Evolutionary conservation across 2,113 vertebrate species (phyloP), one percentile per base, ranked within the genome.

Genomic region (Pandion haliaetus): DNA sequence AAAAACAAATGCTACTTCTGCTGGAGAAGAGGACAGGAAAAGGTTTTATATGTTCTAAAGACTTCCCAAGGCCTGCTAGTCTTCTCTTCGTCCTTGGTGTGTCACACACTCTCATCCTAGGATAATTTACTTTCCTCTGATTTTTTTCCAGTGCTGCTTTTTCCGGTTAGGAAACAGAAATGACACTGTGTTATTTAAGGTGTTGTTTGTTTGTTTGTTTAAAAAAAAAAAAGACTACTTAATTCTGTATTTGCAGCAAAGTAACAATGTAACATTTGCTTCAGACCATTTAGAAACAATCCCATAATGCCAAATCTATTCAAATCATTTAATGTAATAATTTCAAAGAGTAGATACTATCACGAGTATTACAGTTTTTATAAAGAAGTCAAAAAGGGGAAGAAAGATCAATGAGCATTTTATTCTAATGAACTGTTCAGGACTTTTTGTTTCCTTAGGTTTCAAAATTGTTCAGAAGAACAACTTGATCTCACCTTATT

Each of bases 1-100:
- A 97, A 91, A 94, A 86, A 3, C 14, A 59, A 93, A 90, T 19
- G 77, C 44, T 82, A 21, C 79, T 95, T 76, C 49, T 97, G 72
- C 65, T 88, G 62, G 32, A 96, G 86, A 71, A 86, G 85, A 89
- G 1, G 29, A 85, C 47, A 81, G 88, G 59, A 90, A 94, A 85
- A 79, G 15, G 24, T 69, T 95, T 93, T 80, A 63, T 45, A 65
- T 0, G 0, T 76, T 82, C 79, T 74, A 45, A 83, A 86, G 52
- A 52, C 45, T 81, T 78, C 87, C 58, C 61, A 94, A 67, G n/a
- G 23, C 34, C n/a, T 40, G 16, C 17, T 93, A 28, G 23, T n/a
- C 58, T 57, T 69, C n/a, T 40, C 85, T 44, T 66, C n/a, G 45
- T 44, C 59, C 71, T 89, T 44, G 18, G 14, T 79, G n/a, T 32